Conservation (phyloP, 1,140 invertebrate species). For the Mactra quadrangularis region DNA sequence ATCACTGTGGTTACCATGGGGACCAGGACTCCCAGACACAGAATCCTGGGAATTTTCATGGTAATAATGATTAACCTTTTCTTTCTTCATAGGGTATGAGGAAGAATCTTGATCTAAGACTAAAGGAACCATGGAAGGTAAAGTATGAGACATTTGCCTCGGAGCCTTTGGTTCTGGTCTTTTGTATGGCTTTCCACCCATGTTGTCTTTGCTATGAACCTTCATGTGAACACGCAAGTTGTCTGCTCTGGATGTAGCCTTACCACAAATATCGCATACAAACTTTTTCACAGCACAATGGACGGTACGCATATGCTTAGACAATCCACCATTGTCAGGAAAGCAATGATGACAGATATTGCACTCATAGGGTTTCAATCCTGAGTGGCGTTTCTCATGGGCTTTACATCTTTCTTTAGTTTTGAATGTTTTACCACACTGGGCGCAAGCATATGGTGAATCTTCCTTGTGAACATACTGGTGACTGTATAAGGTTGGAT, state of each 20-base stretch:
- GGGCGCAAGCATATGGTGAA: conserved; percentile 85
- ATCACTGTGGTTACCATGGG: background rate
- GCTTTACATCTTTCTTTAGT: conserved; percentile 85
- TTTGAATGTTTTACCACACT: conserved; percentile 87
- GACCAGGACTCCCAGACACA: background rate
- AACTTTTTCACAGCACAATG: conserved; percentile 77
- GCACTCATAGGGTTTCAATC: conserved; percentile 85
- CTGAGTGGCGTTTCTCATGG: conserved; percentile 85
- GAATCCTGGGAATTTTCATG: conserved; percentile 16
- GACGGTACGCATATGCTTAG: conserved; percentile 81
- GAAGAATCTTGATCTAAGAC: conserved; percentile 1
- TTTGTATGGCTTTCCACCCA: conserved; percentile 18
- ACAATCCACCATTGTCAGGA: conserved; percentile 81
- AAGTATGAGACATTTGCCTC: conserved; percentile 9
- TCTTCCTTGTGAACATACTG: conserved; percentile 85
- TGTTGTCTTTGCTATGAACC: conserved; percentile 75
- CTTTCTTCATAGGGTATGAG: background rate
- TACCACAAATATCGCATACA: conserved; percentile 83
- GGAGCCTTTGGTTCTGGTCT: conserved; percentile 1
- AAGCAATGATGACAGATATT: conserved; percentile 84
- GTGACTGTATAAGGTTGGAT: conserved; percentile 79
- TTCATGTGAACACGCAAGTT: conserved; percentile 85
- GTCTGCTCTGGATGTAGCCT: conserved; percentile 84
- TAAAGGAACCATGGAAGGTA: background rate
- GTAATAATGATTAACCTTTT: background rate